phyloP scores from a whole-genome alignment of 1,140 invertebrate genomes.

The Solenopsis invicta region DNA sequence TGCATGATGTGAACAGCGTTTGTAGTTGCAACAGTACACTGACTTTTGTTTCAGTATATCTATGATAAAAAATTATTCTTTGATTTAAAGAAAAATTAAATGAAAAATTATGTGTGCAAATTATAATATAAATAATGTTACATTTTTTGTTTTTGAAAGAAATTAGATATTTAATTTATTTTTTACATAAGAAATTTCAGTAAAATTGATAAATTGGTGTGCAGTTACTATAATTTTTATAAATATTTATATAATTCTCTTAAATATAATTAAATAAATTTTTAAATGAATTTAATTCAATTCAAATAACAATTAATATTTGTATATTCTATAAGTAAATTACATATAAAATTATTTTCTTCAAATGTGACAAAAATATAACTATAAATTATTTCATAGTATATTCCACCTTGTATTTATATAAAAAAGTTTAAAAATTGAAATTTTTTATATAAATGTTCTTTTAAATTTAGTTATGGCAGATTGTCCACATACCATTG shows the following conservation, averaged over 20 bases:
- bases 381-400: neutral
- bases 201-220: neutral
- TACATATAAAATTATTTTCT: neutral
- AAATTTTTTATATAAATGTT: constrained; percentile 37
- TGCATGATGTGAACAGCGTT: neutral
- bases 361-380: neutral
- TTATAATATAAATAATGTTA: neutral
- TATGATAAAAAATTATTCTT: neutral
- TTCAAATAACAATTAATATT: neutral
- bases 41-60: neutral
- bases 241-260: neutral
- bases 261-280: neutral
- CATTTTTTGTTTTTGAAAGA: neutral
- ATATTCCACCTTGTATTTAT: constrained; percentile 5
- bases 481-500: constrained; percentile 99
- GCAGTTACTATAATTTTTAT: neutral
- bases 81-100: neutral
- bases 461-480: constrained; percentile 95
- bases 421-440: constrained; percentile 30
- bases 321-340: neutral
- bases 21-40: neutral
- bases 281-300: constrained; percentile 7
- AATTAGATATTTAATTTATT: neutral
- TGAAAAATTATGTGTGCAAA: neutral
- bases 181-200: neutral